Conservation (phyloP, 2,888 invertebrate genomes). For the Hirtodrosophila duncani region DNA sequence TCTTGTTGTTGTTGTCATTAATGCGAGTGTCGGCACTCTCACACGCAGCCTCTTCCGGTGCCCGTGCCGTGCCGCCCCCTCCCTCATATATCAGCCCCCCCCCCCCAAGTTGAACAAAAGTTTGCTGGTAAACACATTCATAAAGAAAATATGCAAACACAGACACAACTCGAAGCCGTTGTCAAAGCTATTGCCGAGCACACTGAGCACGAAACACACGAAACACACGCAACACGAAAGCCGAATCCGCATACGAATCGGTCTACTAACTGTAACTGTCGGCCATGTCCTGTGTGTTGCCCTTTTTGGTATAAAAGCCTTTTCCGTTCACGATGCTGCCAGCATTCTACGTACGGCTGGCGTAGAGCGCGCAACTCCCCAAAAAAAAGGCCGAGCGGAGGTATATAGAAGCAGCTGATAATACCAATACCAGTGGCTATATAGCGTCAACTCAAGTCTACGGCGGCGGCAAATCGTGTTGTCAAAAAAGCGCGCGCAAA, state of each 20-base stretch:
- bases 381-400: no score
- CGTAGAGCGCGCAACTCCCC: conserved; percentile 48
- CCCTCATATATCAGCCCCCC: background rate
- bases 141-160: conserved; percentile 67
- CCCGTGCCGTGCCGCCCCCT: background rate
- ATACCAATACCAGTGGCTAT: no score
- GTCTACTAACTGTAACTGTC: conserved; percentile 1
- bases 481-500: conserved; percentile 64
- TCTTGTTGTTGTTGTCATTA: conserved; percentile 54
- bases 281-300: background rate
- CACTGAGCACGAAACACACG: conserved; percentile 17
- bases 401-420: no score
- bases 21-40: conserved; percentile 70
- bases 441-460: no score
- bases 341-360: conserved; percentile 66
- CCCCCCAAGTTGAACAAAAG: conserved; percentile 42
- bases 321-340: conserved; percentile 19
- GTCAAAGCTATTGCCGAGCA: background rate
- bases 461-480: conserved; percentile 27
- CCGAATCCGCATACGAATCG: no score
- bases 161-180: background rate
- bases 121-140: conserved; percentile 71
- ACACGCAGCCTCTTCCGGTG: conserved; percentile 36
- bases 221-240: conserved; percentile 65
- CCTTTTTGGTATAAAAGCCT: conserved; percentile 46